Base-by-base conservation (phyloP, 2,113 vertebrate species). In the Tragelaphus scriptus region DNA sequence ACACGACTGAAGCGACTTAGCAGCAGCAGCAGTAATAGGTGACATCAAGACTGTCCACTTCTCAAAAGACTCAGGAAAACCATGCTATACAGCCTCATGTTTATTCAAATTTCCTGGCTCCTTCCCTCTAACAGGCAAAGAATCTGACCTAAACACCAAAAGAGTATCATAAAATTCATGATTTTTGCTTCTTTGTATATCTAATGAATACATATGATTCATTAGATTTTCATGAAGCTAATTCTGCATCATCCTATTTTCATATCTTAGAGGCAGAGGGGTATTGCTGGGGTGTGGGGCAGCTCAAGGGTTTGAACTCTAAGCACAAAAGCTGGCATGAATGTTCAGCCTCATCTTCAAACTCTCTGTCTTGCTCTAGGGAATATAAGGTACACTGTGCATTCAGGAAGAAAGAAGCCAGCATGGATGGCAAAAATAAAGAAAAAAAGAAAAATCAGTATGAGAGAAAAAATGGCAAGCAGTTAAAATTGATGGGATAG, bases 341-440 rank as follows among this genome's bases (percentile, higher is more conserved):
- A 25, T 88, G 25, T 23, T 80, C 30, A 17, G n/a, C 19, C 12
- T 80, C 7, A 5, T 14, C 49, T 51, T 51, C 19, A 36, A 59
- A 49, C 16, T n/a, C 28, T 3, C 36, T 58, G 49, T n/a, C n/a
- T 7, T 49, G 30, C 40, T 91, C 65, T 56, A 58, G 68, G 30
- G 40, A 10, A 3, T 5, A 23, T 5, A 61, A 82, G 40, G 47
- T 15, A 16, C 25, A n/a, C 1, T 0, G n/a, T 21, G 1, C 30
- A 6, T 47, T 26, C 63, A 89, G 63, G 63, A 91, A 86, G 47
- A 86, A 51, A 65, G 51, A 86, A 79, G 51, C 25, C 55, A 47
- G 9, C 32, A 10, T 14, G 25, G 12, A 19, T 21, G 25, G 28
- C 2, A n/a, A 40, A 32, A 55, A 44, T n/a, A 44, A 44, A 14